Base-by-base conservation (phyloP, 2,113 vertebrate genomes). In the Aplodontia rufa region DNA sequence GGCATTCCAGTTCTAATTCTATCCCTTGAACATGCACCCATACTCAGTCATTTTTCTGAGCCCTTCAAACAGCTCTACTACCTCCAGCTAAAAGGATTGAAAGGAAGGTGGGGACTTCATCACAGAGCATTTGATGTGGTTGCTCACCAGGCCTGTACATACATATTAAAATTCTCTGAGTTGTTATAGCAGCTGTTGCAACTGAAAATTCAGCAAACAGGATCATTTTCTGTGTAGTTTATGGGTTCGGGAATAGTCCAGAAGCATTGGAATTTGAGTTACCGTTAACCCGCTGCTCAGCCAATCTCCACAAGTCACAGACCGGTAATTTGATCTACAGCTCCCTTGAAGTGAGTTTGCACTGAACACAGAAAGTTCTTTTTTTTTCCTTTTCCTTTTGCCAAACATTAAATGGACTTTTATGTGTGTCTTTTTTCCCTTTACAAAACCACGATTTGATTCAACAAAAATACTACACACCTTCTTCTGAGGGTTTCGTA, bases 201-300 rank as follows among this genome's bases (percentile, higher is more conserved):
- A 98, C 97, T 98, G 97, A 98, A 98, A 98, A 98, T 97, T 98
- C 95, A 97, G 97, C 90, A 95, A 98, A 93, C 90, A 95, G 96
- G 97, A 98, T 98, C 92, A 0, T 97, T 98, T 98, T 98, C 97
- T 98, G 78, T 98, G 97, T 97, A 97, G 98, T 98, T 98, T 98
- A 98, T 98, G 97, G 97, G 97, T 92, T 97, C 64, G 35, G 95
- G 97, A 98, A 94, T 84, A 97, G 95, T 97, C 98, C 97, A 98
- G 98, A 93, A 98, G 98, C 68, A 42, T 68, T 98, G 97, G 96
- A 97, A 97, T 98, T 97, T 98, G 97, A 98, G 97, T 98, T 98
- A 98, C 98, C 40, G 19, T 97, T 96, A 97, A 79, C 78, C 49
- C 92, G 72, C 80, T 98, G 84, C 80, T 98, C 91, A 97, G 98